These are phyloP conservation scores for Sitta europaea DNA, from an alignment of 2,113 vertebrate species.

Conservation along the genomic window DNA sequence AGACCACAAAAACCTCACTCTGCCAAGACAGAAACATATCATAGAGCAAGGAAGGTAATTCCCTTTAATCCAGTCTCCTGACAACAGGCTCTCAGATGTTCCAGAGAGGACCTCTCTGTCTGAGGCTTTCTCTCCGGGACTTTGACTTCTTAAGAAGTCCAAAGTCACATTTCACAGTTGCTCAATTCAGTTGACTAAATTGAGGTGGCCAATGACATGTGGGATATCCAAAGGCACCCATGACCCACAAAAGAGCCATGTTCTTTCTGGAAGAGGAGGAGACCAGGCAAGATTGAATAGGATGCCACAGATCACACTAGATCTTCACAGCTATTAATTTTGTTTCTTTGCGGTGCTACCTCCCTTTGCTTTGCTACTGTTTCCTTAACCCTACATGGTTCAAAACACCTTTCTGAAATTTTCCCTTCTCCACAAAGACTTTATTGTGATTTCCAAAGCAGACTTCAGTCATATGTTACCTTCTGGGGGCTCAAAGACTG, in stretches of 20 bases:
- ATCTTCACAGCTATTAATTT: not conserved
- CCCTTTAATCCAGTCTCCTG: not conserved
- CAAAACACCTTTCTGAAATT: not conserved
- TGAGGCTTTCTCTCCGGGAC: not conserved
- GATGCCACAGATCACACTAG: not conserved
- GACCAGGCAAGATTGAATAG: not conserved
- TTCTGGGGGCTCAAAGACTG: slow-evolving; percentile 94
- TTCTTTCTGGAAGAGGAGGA: not conserved
- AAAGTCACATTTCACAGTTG: not conserved
- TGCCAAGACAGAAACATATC: not conserved
- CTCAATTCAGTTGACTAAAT: not conserved
- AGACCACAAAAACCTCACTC: not conserved
- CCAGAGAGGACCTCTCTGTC: not conserved
- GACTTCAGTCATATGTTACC: slow-evolving; percentile 72
- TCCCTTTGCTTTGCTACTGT: not conserved
- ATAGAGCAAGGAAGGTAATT: not conserved
- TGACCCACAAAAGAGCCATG: not conserved
- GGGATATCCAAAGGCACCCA: not conserved
- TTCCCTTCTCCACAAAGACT: not conserved
- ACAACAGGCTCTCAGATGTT: not conserved
- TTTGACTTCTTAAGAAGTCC: not conserved
- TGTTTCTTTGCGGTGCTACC: not conserved
- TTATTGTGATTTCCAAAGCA: not conserved
- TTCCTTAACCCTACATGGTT: not conserved
- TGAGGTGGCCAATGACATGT: not conserved